Evolutionary conservation across 2,113 vertebrate species (phyloP).

Genomic region (Bubo bubo): DNA sequence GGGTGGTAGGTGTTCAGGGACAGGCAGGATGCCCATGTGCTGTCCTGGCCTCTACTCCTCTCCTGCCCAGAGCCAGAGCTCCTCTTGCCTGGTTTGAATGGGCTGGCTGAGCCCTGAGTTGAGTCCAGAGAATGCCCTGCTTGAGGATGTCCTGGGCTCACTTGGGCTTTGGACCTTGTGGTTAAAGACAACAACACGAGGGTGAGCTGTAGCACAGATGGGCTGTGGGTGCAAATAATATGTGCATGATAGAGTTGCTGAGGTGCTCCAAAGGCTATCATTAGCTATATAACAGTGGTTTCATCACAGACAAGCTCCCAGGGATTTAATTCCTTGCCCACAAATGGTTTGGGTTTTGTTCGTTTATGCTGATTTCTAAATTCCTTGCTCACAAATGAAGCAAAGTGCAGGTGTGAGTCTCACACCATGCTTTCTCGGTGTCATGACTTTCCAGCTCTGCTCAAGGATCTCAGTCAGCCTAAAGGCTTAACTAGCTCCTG

Average conservation of each 20-base stretch:
- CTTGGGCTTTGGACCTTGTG: not conserved
- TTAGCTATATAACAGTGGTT: not conserved
- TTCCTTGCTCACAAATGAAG: not conserved
- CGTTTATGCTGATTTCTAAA: not conserved
- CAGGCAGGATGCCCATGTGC: fast-evolving
- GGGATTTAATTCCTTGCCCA: not conserved
- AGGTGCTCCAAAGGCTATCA: not conserved
- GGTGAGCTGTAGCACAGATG: not conserved
- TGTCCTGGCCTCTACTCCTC: not conserved
- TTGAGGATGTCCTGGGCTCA: not conserved
- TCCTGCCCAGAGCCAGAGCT: not conserved
- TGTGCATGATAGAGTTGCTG: not conserved
- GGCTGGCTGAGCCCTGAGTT: not conserved
- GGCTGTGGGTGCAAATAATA: not conserved
- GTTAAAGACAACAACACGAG: not conserved
- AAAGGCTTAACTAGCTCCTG: not conserved
- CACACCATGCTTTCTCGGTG: too few relatives aligned
- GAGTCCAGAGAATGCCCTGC: not conserved
- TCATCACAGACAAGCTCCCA: not conserved
- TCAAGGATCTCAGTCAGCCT: not conserved
- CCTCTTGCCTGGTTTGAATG: fast-evolving
- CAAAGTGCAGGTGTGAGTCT: not conserved
- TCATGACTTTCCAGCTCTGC: not conserved
- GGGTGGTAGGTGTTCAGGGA: not conserved
- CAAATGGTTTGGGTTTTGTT: not conserved